phyloP scores from a whole-genome alignment of 2,888 invertebrate species.

The Quadroppia sp. region DNA sequence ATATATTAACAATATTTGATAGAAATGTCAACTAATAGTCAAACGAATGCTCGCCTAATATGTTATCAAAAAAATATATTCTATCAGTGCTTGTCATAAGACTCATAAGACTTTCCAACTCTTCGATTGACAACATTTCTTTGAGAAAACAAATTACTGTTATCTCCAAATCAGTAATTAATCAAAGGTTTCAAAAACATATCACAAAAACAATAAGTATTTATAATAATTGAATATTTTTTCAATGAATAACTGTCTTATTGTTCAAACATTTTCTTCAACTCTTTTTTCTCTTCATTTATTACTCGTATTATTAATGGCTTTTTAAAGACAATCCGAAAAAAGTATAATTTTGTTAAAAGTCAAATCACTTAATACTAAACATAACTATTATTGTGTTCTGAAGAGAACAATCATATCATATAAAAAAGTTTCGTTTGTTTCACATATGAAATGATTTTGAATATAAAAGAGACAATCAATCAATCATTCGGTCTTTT shows the following conservation, averaged over 20 bases:
- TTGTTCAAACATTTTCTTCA: neutral
- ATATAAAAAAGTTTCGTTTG: neutral
- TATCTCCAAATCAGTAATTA: too few species aligned
- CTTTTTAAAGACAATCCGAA: neutral
- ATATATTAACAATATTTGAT: conserved; percentile 1
- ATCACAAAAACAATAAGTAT: neutral
- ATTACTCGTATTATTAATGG: neutral
- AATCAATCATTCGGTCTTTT: neutral
- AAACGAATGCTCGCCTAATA: neutral
- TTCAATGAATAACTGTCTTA: neutral
- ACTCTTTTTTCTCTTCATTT: neutral
- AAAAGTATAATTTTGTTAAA: conserved; percentile 16
- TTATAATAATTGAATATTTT: neutral
- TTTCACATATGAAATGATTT: neutral
- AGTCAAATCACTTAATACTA: conserved; percentile 6
- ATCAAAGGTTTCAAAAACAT: too few species aligned
- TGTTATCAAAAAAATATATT: neutral
- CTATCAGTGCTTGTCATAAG: neutral
- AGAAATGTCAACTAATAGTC: neutral
- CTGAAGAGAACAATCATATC: too few species aligned
- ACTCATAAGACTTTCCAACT: too few species aligned
- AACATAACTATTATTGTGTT: neutral
- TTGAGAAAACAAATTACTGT: too few species aligned
- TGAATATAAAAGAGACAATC: neutral
- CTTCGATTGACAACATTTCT: too few species aligned